These are phyloP conservation scores for Toxostoma redivivum DNA, from an alignment of 2,113 vertebrate genomes.

Conservation along the genomic window DNA sequence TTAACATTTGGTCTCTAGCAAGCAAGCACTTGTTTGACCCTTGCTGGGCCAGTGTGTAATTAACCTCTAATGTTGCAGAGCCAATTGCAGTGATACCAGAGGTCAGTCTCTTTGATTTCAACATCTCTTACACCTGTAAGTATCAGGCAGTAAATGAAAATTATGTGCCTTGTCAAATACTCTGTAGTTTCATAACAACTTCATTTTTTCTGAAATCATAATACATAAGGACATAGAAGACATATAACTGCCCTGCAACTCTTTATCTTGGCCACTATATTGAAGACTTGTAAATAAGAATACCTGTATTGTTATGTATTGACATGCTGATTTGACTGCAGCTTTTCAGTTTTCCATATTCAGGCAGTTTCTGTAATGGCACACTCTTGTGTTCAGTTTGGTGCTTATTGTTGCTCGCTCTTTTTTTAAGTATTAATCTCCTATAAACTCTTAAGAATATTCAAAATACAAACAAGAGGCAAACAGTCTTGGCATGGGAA, in stretches of 20 bases:
- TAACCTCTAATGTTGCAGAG: not conserved
- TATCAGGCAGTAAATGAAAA: not conserved
- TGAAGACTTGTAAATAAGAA: not conserved
- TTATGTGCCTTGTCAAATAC: not conserved
- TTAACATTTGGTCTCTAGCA: not conserved
- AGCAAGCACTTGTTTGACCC: not conserved
- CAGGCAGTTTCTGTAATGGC: not conserved
- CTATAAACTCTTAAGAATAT: not conserved
- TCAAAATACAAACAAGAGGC: not conserved
- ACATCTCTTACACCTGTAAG: not conserved
- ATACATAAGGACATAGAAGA: not conserved
- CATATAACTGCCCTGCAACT: not conserved
- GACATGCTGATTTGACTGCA: not conserved
- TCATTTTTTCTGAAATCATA: fast-evolving
- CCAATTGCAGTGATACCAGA: not conserved
- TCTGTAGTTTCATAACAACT: not conserved
- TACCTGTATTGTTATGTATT: not conserved
- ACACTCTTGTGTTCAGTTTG: not conserved
- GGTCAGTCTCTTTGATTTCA: not conserved
- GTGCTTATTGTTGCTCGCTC: not conserved
- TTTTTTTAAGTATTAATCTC: not conserved
- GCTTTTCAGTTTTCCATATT: not conserved
- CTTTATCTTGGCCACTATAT: not conserved
- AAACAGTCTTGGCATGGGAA: not conserved
- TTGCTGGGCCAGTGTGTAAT: not conserved